A percentile compares a stretch with the other conserved stretches of the same genome.
These are phyloP conservation scores for Callithrix jacchus DNA, from an alignment of 2,113 vertebrate genomes.

Conservation along the genomic window DNA sequence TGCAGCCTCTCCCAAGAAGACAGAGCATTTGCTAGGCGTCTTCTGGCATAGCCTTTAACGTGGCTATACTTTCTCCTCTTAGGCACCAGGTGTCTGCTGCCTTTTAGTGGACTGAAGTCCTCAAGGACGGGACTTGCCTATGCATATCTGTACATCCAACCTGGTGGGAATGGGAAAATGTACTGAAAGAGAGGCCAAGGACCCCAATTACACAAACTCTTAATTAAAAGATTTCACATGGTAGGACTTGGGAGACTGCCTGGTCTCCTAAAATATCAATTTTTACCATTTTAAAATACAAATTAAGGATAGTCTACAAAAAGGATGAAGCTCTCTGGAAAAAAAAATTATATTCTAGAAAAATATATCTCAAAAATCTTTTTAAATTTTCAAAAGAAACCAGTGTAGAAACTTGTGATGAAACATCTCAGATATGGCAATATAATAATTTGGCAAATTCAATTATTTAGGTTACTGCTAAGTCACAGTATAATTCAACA, in stretches of 20 bases:
- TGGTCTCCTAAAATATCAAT: neutral
- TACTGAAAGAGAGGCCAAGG: neutral
- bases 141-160: fast-evolving
- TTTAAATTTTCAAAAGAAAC: neutral
- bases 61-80: neutral
- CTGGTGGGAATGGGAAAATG: neutral
- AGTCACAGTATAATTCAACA: neutral
- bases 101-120: neutral
- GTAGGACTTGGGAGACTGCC: neutral
- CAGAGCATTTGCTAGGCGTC: neutral
- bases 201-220: neutral
- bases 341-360: neutral
- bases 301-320: neutral
- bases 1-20: neutral
- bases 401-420: neutral
- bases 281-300: constrained; percentile 1
- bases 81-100: neutral
- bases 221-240: neutral
- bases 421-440: neutral
- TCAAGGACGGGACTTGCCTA: neutral
- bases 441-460: neutral
- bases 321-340: neutral
- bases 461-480: neutral
- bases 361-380: constrained; percentile 24
- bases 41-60: neutral